Evolutionary conservation across 2,888 invertebrate genomes (phyloP).

Genomic region (Diloba caeruleocephala): DNA sequence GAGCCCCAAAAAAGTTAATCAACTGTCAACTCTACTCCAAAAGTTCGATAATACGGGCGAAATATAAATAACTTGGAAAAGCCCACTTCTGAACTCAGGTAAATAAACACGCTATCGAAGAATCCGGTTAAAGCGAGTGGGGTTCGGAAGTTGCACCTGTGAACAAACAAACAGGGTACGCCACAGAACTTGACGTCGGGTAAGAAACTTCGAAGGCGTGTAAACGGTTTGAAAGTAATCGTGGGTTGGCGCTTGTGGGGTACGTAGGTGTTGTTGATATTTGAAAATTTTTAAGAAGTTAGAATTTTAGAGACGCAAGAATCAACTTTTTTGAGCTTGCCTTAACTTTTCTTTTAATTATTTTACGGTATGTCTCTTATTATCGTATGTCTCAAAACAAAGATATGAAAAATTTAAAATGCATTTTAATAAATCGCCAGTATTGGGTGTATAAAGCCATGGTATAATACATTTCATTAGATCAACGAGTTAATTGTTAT

Average conservation of each 20-base stretch:
- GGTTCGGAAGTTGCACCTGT: conserved; percentile 55
- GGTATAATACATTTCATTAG: too few species aligned
- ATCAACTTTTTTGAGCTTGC: too few species aligned
- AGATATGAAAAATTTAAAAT: too few species aligned
- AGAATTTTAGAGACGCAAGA: too few species aligned
- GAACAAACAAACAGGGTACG: conserved; percentile 47
- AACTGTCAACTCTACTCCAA: conserved; percentile 26
- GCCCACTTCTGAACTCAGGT: conserved; percentile 34
- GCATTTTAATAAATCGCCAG: too few species aligned
- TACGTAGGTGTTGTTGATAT: neutral
- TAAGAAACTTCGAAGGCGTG: conserved; percentile 24
- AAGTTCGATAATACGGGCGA: conserved; percentile 49
- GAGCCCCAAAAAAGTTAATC: conserved; percentile 25
- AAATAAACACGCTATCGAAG: conserved; percentile 59
- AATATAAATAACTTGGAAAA: conserved; percentile 48
- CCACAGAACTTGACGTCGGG: conserved; percentile 46
- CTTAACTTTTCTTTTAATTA: too few species aligned
- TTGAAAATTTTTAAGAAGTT: too few species aligned
- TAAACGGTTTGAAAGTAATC: conserved; percentile 35
- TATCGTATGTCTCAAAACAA: too few species aligned
- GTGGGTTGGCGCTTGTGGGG: conserved; percentile 7
- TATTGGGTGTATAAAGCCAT: too few species aligned
- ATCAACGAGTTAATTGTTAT: too few species aligned
- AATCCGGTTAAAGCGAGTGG: conserved; percentile 41
- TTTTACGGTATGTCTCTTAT: too few species aligned